These are phyloP conservation scores for Atherinomorus stipes DNA, from an alignment of 2,113 vertebrate genomes.

Conservation along the genomic window DNA sequence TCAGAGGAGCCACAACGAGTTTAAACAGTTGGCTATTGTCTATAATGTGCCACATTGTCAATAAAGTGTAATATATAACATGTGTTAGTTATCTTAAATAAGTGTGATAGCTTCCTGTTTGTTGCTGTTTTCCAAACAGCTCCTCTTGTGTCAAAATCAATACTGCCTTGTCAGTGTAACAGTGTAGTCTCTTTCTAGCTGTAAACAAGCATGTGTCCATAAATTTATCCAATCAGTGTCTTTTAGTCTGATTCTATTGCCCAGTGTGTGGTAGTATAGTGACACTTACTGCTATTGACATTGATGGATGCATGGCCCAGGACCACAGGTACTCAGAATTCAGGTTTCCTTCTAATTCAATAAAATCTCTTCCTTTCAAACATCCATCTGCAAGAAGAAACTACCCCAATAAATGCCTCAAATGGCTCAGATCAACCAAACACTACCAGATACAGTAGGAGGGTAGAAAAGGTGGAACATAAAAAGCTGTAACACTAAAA, in stretches of 20 bases:
- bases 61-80: too few relatives aligned
- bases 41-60: too few relatives aligned
- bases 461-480: background rate
- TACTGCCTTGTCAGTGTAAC: background rate
- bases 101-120: background rate
- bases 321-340: background rate
- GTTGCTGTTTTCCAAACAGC: background rate
- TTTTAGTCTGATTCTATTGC: background rate
- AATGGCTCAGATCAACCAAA: background rate
- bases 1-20: too few relatives aligned
- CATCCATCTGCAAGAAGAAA: background rate
- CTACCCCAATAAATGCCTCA: background rate
- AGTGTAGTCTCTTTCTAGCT: background rate
- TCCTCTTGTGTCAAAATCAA: background rate
- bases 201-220: background rate
- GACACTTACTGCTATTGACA: background rate
- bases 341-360: background rate
- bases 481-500: background rate
- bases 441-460: background rate
- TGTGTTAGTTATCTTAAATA: too few relatives aligned
- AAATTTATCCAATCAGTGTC: background rate
- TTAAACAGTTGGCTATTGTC: too few relatives aligned
- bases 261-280: background rate
- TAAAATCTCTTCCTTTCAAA: background rate
- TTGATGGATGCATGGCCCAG: background rate